Evolutionary conservation across 2,797 vertebrate genomes (phyloP), one percentile per base, ranked within the genome.

Genomic region (Lagorchestes hirsutus): DNA sequence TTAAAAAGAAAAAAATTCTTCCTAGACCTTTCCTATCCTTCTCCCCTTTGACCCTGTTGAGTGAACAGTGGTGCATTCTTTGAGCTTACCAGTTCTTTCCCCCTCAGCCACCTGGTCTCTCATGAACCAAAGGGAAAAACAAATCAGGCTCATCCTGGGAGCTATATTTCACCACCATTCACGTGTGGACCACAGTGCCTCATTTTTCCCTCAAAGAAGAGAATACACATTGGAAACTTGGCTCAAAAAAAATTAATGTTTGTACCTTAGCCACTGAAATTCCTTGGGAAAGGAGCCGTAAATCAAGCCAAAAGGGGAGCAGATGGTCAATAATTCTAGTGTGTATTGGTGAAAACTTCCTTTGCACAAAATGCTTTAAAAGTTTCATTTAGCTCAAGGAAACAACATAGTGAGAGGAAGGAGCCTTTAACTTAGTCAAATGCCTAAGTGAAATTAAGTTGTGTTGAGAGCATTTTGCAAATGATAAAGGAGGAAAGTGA

Each of bases 191-290:
- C 67, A 54, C 82, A 96, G 5, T n/a, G 59, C 90, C 52, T 55
- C 3, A 5, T 96, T 96, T 92, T 87, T 92, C 91, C 82, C 62
- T 57, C 50, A 57, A 52, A n/a, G 55, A 92, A 18, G 94, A 52
- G 28, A 91, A 90, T 74, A 95, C 34, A 59, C 96, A 94, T 95
- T 96, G n/a, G 96, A 98, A 96, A 92, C 59, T 92, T 92, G n/a
- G 46, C 82, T 92, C 29, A 92, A 55, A 90, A 62, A 67, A 93
- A 95, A 92, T 18, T 18, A 50, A 28, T 57, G 9, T 90, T 93
- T 91, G 74, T 87, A 55, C 50, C 56, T 58, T 50, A 92, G 40
- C 24, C 31, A 16, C 46, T 95, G 91, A 87, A 31, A 95, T 95
- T 92, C 74, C 58, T 4, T 54, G 54, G 54, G 55, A 0, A 34